Evolutionary conservation across 2,113 vertebrate genomes (phyloP).

Genomic region (Gambusia affinis): DNA sequence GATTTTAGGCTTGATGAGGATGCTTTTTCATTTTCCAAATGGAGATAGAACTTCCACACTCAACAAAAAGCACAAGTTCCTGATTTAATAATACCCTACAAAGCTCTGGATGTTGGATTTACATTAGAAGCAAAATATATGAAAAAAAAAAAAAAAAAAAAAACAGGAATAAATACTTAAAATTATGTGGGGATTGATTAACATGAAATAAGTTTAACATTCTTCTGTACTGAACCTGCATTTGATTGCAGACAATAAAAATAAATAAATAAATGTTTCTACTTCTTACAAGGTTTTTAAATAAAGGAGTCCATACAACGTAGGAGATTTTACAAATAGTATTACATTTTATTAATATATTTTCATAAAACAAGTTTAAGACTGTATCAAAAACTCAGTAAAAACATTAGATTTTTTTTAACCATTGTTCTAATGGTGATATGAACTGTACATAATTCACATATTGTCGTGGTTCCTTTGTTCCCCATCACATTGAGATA

Average conservation of each 20-base stretch:
- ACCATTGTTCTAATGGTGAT: constrained; percentile 76
- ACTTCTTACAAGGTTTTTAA: neutral
- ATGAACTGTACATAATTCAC: constrained; percentile 82
- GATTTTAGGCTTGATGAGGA: too few species aligned
- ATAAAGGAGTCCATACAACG: constrained; percentile 49
- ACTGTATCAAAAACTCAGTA: constrained; percentile 83
- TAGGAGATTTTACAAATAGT: constrained; percentile 80
- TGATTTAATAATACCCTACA: too few species aligned
- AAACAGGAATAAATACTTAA: too few species aligned
- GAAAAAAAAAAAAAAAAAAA: too few species aligned
- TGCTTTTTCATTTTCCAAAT: too few species aligned
- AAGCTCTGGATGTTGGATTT: too few species aligned
- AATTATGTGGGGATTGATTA: too few species aligned
- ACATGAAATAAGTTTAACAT: too few species aligned
- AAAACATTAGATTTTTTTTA: constrained; percentile 81
- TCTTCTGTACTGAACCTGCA: too few species aligned
- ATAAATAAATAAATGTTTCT: neutral
- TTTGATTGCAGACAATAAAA: neutral
- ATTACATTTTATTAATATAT: constrained; percentile 83
- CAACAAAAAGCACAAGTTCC: too few species aligned
- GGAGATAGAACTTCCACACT: too few species aligned
- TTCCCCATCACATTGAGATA: constrained; percentile 65
- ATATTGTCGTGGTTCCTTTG: constrained; percentile 65
- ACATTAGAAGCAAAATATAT: too few species aligned
- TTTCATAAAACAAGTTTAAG: constrained; percentile 82